These are phyloP conservation scores for Eupelmus urozonus DNA, from an alignment of 2,888 invertebrate genomes.

Conservation along the genomic window DNA sequence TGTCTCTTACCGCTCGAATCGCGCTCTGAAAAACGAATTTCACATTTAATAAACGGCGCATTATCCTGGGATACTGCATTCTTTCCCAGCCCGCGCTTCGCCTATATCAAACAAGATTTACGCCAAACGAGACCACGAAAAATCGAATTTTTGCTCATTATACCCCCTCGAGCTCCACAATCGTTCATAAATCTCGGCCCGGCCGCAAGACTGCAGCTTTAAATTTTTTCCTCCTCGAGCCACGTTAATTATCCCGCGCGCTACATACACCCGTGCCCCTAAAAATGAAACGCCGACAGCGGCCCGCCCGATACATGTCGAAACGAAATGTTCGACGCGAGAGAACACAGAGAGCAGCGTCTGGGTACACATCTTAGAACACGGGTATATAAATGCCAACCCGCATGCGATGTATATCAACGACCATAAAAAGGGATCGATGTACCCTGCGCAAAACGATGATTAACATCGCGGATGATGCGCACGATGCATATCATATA, in stretches of 20 bases:
- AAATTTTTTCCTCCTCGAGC: not conserved
- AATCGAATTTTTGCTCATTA: constrained; percentile 26
- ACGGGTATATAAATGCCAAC: no score
- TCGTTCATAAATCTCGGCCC: constrained; percentile 10
- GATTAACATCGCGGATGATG: not conserved
- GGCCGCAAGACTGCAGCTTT: no score
- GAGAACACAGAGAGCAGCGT: not conserved
- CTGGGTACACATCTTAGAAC: no score
- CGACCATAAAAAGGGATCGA: no score
- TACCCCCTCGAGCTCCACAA: not conserved
- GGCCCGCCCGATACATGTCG: not conserved
- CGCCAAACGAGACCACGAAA: not conserved
- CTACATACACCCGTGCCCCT: not conserved
- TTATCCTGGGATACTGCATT: no score
- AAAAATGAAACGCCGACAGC: constrained; percentile 1
- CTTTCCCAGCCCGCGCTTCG: no score
- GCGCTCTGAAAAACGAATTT: no score
- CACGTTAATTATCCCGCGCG: constrained; percentile 24
- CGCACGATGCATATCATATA: no score
- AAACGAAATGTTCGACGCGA: constrained; percentile 10
- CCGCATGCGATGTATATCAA: no score
- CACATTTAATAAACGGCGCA: no score
- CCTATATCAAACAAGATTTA: not conserved
- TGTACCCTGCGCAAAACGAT: no score
- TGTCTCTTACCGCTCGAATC: not conserved